Conservation (phyloP, 2,797 vertebrate genomes). For the Typhlichthys eigenmanni region DNA sequence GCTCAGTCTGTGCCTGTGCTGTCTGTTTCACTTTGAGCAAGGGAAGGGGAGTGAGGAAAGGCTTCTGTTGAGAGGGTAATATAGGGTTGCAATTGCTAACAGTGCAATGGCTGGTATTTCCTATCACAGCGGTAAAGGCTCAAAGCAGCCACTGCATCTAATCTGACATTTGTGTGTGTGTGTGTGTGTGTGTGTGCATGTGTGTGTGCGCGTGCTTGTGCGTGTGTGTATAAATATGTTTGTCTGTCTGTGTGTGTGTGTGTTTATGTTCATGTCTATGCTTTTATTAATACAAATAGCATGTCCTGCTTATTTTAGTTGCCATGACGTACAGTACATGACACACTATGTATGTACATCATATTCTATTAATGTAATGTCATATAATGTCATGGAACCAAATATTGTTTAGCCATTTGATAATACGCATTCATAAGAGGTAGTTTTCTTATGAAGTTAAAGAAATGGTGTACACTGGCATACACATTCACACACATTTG, state of each 20-base stretch:
- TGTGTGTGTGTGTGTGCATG: slow-evolving; percentile 21
- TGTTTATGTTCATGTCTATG: background rate
- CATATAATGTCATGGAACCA: too few relatives aligned
- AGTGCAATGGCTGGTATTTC: slow-evolving; percentile 64
- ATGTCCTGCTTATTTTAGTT: too few relatives aligned
- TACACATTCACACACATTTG: slow-evolving; percentile 1
- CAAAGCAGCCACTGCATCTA: slow-evolving; percentile 46
- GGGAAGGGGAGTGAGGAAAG: slow-evolving; percentile 42
- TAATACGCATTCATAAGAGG: background rate
- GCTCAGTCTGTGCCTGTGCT: slow-evolving; percentile 46
- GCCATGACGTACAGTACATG: too few relatives aligned
- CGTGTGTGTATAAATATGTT: slow-evolving; percentile 2
- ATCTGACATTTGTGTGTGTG: slow-evolving; percentile 34
- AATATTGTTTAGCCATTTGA: too few relatives aligned
- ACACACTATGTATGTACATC: too few relatives aligned
- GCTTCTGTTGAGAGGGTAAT: slow-evolving; percentile 72
- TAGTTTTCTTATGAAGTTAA: background rate
- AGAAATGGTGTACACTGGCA: background rate
- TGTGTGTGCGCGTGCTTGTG: background rate
- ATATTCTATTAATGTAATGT: too few relatives aligned
- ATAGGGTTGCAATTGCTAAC: slow-evolving; percentile 64
- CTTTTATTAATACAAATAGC: background rate
- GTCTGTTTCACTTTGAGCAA: slow-evolving; percentile 62
- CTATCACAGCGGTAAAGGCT: slow-evolving; percentile 52
- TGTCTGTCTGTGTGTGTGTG: slow-evolving; percentile 9